Percentiles rank a stretch among this genome's conserved stretches.
These are phyloP conservation scores for Masnerella sp. DNA, from an alignment of 2,888 invertebrate species.

Conservation along the genomic window DNA sequence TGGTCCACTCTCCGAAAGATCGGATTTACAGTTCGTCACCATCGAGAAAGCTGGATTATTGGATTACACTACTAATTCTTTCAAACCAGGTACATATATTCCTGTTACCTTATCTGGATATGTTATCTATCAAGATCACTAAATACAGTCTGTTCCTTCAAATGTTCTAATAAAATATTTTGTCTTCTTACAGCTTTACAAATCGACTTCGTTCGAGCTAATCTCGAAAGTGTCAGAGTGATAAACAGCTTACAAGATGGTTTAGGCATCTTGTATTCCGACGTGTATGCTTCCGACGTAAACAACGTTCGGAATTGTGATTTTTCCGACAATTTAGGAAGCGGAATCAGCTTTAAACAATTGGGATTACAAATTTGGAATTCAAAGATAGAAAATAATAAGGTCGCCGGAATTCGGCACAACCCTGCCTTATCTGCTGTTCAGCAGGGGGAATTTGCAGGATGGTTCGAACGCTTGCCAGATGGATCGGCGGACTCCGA, in stretches of 20 bases:
- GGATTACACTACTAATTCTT: constrained; percentile 92
- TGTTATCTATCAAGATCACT: no score
- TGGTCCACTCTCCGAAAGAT: constrained; percentile 91
- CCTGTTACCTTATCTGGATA: no score
- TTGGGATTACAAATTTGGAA: constrained; percentile 89
- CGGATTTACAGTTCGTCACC: constrained; percentile 91
- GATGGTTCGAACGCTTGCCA: constrained; percentile 89
- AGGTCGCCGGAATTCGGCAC: constrained; percentile 92
- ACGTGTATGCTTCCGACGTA: constrained; percentile 91
- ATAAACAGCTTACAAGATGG: constrained; percentile 95
- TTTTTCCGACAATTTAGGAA: constrained; percentile 90
- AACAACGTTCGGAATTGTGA: constrained; percentile 91
- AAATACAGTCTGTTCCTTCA: no score
- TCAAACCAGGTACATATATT: constrained; percentile 82
- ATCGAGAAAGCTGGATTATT: constrained; percentile 95
- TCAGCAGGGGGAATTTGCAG: constrained; percentile 93
- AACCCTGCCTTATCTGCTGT: constrained; percentile 90
- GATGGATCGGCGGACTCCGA: constrained; percentile 85
- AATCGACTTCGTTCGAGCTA: constrained; percentile 90
- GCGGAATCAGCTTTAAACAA: constrained; percentile 93
- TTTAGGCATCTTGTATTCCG: constrained; percentile 94
- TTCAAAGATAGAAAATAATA: constrained; percentile 89
- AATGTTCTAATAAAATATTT: no score
- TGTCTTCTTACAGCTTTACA: constrained; percentile 87
- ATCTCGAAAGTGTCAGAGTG: constrained; percentile 88